Evolutionary conservation across 2,888 invertebrate genomes (phyloP).

Genomic region (Pristionchus mayeri): DNA sequence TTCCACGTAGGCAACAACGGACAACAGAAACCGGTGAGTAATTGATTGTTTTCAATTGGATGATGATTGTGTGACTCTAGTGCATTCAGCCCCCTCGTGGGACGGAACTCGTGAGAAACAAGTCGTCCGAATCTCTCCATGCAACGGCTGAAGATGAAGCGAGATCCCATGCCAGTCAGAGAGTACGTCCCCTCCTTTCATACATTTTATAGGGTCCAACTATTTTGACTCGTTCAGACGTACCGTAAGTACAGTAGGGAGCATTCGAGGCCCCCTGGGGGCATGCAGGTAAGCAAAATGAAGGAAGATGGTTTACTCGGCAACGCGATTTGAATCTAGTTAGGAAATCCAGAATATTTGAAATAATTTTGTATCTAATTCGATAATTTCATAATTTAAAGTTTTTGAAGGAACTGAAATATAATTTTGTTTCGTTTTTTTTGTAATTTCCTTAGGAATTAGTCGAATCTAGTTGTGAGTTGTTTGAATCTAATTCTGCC

Average conservation of each 20-base stretch:
- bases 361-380: too few relatives aligned
- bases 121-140: constrained; percentile 47
- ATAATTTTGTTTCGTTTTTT: too few relatives aligned
- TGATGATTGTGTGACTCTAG: not conserved
- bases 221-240: constrained; percentile 13
- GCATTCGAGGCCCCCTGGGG: not conserved
- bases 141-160: constrained; percentile 50
- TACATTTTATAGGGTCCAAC: too few relatives aligned
- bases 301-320: too few relatives aligned
- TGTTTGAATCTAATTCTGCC: too few relatives aligned
- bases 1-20: constrained; percentile 62
- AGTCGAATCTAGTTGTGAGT: too few relatives aligned
- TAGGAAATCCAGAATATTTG: too few relatives aligned
- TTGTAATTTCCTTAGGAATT: too few relatives aligned
- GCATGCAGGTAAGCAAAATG: constrained; percentile 8
- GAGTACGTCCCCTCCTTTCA: not conserved
- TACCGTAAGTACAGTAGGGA: constrained; percentile 40
- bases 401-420: too few relatives aligned
- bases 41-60: not conserved
- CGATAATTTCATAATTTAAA: too few relatives aligned
- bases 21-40: constrained; percentile 7
- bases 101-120: constrained; percentile 47
- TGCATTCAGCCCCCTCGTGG: constrained; percentile 29
- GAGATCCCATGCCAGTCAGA: constrained; percentile 48
- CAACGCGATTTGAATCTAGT: too few relatives aligned